These are phyloP conservation scores for Drosophila meridionalis DNA, from an alignment of 2,888 invertebrate genomes.

Conservation along the genomic window DNA sequence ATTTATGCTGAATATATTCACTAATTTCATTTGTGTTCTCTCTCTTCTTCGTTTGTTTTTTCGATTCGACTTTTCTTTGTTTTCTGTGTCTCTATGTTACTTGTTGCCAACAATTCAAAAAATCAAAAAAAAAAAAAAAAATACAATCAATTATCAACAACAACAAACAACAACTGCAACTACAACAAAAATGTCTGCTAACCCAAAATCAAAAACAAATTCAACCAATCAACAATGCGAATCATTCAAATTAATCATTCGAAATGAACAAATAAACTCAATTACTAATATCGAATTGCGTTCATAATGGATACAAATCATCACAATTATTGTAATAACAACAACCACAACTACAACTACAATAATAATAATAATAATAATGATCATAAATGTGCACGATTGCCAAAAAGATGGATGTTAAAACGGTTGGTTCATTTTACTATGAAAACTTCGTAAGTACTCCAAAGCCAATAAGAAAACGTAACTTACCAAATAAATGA, in stretches of 20 bases:
- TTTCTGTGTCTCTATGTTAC: conserved; percentile 49
- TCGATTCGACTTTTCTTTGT: conserved; percentile 63
- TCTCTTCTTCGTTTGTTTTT: conserved; percentile 72
- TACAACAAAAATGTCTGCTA: conserved; percentile 53
- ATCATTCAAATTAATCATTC: conserved; percentile 46
- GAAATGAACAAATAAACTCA: conserved; percentile 15
- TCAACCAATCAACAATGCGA: conserved; percentile 46
- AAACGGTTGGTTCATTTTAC: conserved; percentile 97
- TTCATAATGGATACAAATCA: conserved; percentile 36
- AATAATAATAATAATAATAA: conserved; percentile 31
- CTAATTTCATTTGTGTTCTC: conserved; percentile 78
- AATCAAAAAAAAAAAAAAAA: conserved; percentile 14
- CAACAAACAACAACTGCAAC: conserved; percentile 51
- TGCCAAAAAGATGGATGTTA: conserved; percentile 95
- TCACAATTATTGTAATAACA: conserved; percentile 15
- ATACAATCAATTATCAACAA: conserved; percentile 35
- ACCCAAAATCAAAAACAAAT: conserved; percentile 42
- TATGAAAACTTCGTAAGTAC: conserved; percentile 98
- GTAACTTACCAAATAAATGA: conserved; percentile 43
- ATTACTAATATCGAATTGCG: conserved; percentile 59
- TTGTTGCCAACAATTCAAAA: conserved; percentile 48
- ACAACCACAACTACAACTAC: conserved; percentile 29
- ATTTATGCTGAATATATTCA: conserved; percentile 63
- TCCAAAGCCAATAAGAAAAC: conserved; percentile 48
- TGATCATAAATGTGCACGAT: conserved; percentile 61